Base-by-base conservation (phyloP, 2,113 vertebrate species). In the Apteryx owenii region DNA sequence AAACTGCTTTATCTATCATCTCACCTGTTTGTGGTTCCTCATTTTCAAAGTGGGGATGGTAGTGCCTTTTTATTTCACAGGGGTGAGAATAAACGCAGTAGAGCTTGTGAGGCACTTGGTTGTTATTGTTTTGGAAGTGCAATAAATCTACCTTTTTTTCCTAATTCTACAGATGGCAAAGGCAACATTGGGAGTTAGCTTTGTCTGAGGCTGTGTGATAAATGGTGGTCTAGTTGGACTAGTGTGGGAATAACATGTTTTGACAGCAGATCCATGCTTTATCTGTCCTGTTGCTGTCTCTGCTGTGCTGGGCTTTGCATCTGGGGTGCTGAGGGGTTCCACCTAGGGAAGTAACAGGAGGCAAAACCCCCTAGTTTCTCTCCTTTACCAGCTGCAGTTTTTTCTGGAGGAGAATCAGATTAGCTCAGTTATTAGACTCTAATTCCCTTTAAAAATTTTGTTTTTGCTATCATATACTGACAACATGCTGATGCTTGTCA, bases 401-500 rank as follows among this genome's bases (percentile, higher is more conserved):
- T 40, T 58, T 25, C 38, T 89, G 73, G 77, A 81, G 60, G 10
- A n/a, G 18, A 66, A 95, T 93, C 56, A 73, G n/a, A 71, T 23
- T 33, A 88, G 44, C 29, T 88, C 14, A 46, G 73, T 73, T 72
- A 60, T 84, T 95, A 71, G 54, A 38, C 53, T 85, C 54, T 73
- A 53, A 77, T 72, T 71, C 25, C 42, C 83, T 76, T n/a, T 1
- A 69, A 22, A 44, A 66, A 58, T 3, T 4, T 65, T 92, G 81
- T 26, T 90, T 87, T 95, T 94, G 80, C 85, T 95, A 92, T 90
- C 61, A 31, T 91, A 66, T 40, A 40, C 91, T 92, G 94, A 96
- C 85, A 94, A 44, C 92, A 79, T 28, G 77, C 82, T 96, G 95
- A 76, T 89, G 92, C 66, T 84, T 92, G 79, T 91, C 89, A 94